These are phyloP conservation scores for Gobiocypris rarus DNA, from an alignment of 2,113 vertebrate genomes.

Conservation along the genomic window DNA sequence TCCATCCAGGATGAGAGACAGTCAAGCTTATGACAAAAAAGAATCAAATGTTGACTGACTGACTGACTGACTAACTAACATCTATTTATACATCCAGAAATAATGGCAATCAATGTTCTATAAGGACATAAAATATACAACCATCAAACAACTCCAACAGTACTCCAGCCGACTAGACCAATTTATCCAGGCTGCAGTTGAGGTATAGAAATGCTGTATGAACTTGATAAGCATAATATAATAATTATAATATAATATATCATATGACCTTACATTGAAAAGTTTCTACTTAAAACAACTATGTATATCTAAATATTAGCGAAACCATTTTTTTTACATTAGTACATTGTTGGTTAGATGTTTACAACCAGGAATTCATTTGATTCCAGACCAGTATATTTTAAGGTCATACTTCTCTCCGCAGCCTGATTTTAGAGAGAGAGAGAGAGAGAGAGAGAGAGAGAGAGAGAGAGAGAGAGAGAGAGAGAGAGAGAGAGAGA, in stretches of 20 bases:
- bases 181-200: not conserved
- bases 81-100: no score
- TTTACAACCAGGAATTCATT: conserved; percentile 3
- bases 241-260: not conserved
- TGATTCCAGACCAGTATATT: conserved; percentile 6
- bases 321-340: not conserved
- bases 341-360: conserved; percentile 4
- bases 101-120: no score
- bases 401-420: conserved; percentile 1
- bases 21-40: no score
- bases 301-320: not conserved
- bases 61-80: no score
- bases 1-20: no score
- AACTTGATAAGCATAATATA: no score
- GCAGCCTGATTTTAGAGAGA: conserved; percentile 15
- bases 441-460: conserved; percentile 14
- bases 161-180: no score
- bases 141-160: no score
- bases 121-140: not conserved
- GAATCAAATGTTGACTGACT: no score
- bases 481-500: no score
- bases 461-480: no score
- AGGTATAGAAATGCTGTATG: not conserved
- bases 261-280: not conserved
- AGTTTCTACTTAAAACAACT: not conserved